Evolutionary conservation across 2,888 invertebrate genomes (phyloP).

Genomic region (Orchesella flavescens): DNA sequence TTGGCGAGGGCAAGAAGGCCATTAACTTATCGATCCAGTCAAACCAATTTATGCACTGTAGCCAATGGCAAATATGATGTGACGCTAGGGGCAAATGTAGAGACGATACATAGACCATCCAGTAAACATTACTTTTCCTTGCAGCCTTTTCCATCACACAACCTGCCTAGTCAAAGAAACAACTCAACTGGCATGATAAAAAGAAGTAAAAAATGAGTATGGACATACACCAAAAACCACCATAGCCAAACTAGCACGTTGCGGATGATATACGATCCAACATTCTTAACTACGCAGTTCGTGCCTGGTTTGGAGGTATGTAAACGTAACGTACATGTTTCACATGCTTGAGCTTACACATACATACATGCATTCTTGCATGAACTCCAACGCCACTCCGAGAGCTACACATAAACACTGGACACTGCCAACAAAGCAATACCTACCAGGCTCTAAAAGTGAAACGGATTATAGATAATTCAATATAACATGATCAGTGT

Average conservation of each 20-base stretch:
- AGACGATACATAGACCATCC: constrained; percentile 8
- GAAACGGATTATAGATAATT: background rate
- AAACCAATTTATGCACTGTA: background rate
- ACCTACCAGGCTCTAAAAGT: background rate
- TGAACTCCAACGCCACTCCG: background rate
- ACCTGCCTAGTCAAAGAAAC: too few species aligned
- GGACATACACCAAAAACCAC: background rate
- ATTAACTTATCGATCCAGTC: constrained; percentile 61
- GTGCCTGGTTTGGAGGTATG: background rate
- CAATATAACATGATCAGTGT: background rate
- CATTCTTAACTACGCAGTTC: constrained; percentile 6
- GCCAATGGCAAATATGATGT: constrained; percentile 17
- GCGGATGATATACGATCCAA: background rate
- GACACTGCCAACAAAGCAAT: background rate
- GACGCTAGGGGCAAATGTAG: background rate
- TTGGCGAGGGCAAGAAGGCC: constrained; percentile 51
- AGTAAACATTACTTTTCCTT: background rate
- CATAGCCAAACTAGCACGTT: background rate
- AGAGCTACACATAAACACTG: background rate
- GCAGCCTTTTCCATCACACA: too few species aligned
- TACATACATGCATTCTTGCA: background rate
- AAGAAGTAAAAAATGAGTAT: background rate
- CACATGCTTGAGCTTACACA: too few species aligned
- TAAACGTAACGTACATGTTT: background rate
- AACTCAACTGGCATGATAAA: too few species aligned